These are phyloP conservation scores for Ceyx margarethae DNA, from an alignment of 2,113 vertebrate genomes.

Conservation along the genomic window DNA sequence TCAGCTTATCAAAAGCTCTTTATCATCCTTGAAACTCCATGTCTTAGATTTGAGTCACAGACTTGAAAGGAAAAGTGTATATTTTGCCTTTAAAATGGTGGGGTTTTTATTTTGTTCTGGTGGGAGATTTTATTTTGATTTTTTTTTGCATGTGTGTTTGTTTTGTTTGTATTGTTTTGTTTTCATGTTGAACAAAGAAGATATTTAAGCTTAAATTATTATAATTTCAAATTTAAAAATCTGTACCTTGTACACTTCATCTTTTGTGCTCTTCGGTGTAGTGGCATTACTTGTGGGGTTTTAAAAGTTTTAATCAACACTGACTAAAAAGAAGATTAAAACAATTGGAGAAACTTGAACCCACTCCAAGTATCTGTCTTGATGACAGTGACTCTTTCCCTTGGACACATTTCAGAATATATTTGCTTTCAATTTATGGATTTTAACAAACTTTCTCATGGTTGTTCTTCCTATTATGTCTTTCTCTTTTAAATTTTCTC, in stretches of 20 bases:
- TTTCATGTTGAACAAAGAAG: not conserved
- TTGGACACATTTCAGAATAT: constrained; percentile 23
- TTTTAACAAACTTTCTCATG: constrained; percentile 1
- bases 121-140: not conserved
- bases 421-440: constrained; percentile 9
- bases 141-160: too few relatives aligned
- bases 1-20: not conserved
- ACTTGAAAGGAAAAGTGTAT: not conserved
- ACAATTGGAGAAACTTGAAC: not conserved
- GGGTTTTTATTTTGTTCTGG: too few relatives aligned
- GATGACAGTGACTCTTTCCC: not conserved
- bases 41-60: not conserved
- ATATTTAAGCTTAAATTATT: not conserved
- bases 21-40: not conserved
- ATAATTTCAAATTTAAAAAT: not conserved
- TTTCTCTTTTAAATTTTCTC: not conserved
- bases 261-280: not conserved
- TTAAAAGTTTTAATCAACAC: not conserved
- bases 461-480: not conserved
- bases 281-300: not conserved
- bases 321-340: not conserved
- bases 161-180: not conserved
- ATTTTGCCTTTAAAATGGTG: not conserved
- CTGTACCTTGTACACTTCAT: not conserved
- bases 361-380: not conserved